Percentiles rank a stretch among this genome's conserved stretches.
These are phyloP conservation scores for Desoria tigrina DNA, from an alignment of 2,888 invertebrate species.

Conservation along the genomic window DNA sequence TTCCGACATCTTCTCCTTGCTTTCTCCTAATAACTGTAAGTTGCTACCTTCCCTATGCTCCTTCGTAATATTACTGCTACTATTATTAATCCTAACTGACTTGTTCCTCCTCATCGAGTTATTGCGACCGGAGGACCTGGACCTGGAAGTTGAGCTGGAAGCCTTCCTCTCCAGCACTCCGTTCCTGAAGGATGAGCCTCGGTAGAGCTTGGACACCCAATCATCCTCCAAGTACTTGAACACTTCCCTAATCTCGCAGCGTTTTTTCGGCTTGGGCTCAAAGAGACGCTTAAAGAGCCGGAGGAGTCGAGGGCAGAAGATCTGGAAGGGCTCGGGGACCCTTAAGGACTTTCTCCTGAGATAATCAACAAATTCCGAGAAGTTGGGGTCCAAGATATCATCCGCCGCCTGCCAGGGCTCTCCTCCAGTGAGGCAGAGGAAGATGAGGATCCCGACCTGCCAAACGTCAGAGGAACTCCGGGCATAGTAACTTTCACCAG, in stretches of 20 bases:
- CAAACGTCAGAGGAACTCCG: conserved; percentile 69
- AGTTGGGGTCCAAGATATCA: conserved; percentile 68
- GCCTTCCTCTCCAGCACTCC: conserved; percentile 41
- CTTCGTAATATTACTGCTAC: neutral
- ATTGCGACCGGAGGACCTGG: conserved; percentile 34
- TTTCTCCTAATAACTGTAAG: neutral
- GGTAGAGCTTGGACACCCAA: conserved; percentile 57
- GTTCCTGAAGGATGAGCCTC: conserved; percentile 29
- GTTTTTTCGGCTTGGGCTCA: conserved; percentile 68
- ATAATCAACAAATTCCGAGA: conserved; percentile 66
- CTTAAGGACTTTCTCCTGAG: conserved; percentile 65
- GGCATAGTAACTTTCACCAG: conserved; percentile 68
- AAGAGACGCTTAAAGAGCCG: conserved; percentile 71
- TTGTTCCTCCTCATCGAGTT: conserved; percentile 31
- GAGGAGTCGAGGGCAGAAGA: conserved; percentile 69
- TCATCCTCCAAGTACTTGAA: conserved; percentile 65
- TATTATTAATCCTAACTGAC: conserved; percentile 23
- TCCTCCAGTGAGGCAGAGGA: conserved; percentile 67
- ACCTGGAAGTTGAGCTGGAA: conserved; percentile 38
- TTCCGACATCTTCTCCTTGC: conserved; percentile 1
- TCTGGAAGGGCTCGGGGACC: conserved; percentile 62
- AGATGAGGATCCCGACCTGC: conserved; percentile 73
- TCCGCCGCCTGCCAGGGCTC: conserved; percentile 70
- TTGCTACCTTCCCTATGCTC: neutral
- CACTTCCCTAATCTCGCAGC: conserved; percentile 65